Conservation (phyloP, 2,797 vertebrate genomes). For the Ammospiza maritima region DNA sequence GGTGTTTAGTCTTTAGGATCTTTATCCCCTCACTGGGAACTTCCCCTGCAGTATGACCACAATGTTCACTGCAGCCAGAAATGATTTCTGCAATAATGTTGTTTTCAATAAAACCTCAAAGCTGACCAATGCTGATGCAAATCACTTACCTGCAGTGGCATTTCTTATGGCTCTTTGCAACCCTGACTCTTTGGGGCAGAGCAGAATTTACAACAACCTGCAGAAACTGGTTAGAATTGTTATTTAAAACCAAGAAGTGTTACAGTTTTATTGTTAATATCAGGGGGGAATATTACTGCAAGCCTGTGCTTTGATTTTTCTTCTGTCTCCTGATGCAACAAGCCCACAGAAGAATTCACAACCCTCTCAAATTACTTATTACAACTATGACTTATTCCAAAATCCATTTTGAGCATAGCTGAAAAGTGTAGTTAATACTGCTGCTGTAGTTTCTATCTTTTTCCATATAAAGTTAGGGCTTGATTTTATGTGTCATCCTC, state of each 20-base stretch:
- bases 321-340: slow-evolving; percentile 32
- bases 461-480: slow-evolving; percentile 41
- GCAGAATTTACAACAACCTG: slow-evolving; percentile 2
- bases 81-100: background rate
- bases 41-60: background rate
- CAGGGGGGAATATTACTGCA: slow-evolving; percentile 12
- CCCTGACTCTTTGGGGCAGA: background rate
- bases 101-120: background rate
- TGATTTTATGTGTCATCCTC: slow-evolving; percentile 54
- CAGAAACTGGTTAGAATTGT: slow-evolving; percentile 21
- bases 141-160: background rate
- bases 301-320: slow-evolving; percentile 54
- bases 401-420: slow-evolving; percentile 39
- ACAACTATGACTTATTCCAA: slow-evolving; percentile 46
- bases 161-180: background rate
- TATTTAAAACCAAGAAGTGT: slow-evolving; percentile 24
- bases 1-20: background rate
- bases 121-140: background rate
- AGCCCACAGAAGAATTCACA: slow-evolving; percentile 52
- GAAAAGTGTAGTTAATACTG: slow-evolving; percentile 53
- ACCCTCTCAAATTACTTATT: slow-evolving; percentile 54
- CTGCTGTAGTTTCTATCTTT: slow-evolving; percentile 43
- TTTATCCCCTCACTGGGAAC: background rate
- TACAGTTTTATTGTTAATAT: slow-evolving; percentile 47
- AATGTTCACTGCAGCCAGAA: background rate